A percentile compares a stretch with the other conserved stretches of the same genome.
Evolutionary conservation across 2,797 vertebrate genomes (phyloP).

Genomic region (Acomys russatus): DNA sequence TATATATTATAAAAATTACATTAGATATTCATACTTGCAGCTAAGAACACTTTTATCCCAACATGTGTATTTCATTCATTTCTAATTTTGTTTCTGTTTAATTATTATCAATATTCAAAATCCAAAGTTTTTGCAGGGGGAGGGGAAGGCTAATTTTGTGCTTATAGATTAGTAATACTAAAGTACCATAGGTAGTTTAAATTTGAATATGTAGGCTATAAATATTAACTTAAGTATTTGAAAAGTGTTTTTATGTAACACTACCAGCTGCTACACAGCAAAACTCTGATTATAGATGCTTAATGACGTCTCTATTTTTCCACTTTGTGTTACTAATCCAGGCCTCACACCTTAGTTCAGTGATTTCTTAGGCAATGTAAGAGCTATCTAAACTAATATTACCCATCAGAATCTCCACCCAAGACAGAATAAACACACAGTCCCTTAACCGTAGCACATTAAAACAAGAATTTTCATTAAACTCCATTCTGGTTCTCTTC

Average conservation of each 20-base stretch:
- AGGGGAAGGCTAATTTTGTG: not conserved
- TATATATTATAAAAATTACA: conserved; percentile 34
- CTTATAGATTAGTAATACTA: not conserved
- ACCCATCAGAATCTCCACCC: not conserved
- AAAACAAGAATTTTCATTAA: conserved; percentile 8
- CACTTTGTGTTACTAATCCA: not conserved
- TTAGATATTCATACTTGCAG: not conserved
- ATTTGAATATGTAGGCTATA: not conserved
- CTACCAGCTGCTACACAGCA: not conserved
- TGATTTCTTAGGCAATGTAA: not conserved
- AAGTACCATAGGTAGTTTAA: not conserved
- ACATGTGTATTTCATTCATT: conserved; percentile 3
- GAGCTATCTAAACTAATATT: not conserved
- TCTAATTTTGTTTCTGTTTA: conserved; percentile 10
- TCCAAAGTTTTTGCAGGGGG: not conserved
- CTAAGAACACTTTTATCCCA: conserved; percentile 13
- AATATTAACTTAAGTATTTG: conserved; percentile 1
- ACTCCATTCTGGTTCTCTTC: not conserved
- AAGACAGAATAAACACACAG: not conserved
- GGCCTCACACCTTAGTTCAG: not conserved
- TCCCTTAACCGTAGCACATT: not conserved
- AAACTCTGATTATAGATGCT: not conserved
- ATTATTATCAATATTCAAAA: conserved; percentile 50
- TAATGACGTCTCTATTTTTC: not conserved
- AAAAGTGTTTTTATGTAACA: not conserved